Evolutionary conservation across 1,140 invertebrate species (phyloP).

Genomic region (Bombus difficillimus): DNA sequence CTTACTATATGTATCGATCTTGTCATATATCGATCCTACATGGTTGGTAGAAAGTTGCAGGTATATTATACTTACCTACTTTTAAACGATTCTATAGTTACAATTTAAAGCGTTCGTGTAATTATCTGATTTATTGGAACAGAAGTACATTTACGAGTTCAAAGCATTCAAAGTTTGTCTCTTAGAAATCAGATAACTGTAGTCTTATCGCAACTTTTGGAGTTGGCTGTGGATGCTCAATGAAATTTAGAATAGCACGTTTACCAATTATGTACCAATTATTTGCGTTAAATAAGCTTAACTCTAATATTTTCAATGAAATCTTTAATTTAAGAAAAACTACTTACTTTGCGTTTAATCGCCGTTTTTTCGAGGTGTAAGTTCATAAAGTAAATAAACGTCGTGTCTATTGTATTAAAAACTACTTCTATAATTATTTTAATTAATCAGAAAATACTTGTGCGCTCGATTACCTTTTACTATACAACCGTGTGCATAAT

Average conservation of each 20-base stretch:
- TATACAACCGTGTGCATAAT: slow-evolving; percentile 26
- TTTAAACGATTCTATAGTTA: not conserved
- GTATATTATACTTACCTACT: not conserved
- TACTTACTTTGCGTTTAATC: not conserved
- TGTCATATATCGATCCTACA: not conserved
- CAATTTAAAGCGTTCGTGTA: not conserved
- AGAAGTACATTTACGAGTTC: not conserved
- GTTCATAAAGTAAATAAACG: not conserved
- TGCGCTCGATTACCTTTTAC: not conserved
- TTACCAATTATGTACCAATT: not conserved
- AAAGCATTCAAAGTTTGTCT: not conserved
- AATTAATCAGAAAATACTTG: slow-evolving; percentile 13
- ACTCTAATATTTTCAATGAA: not conserved
- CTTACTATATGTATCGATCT: not conserved
- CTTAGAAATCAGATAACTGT: slow-evolving; percentile 11
- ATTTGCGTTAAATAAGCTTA: not conserved
- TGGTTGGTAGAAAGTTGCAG: not conserved
- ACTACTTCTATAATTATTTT: not conserved
- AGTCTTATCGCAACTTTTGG: slow-evolving; percentile 35
- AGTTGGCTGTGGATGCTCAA: slow-evolving; percentile 7
- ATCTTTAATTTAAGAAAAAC: not conserved
- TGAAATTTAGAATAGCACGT: slow-evolving; percentile 24
- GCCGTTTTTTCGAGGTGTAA: not conserved
- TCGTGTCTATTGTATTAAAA: not conserved
- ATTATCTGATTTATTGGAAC: not conserved